A percentile compares a stretch with the other conserved stretches of the same genome.
Conservation (phyloP, 2,113 vertebrate species). For the Pogona vitticeps region DNA sequence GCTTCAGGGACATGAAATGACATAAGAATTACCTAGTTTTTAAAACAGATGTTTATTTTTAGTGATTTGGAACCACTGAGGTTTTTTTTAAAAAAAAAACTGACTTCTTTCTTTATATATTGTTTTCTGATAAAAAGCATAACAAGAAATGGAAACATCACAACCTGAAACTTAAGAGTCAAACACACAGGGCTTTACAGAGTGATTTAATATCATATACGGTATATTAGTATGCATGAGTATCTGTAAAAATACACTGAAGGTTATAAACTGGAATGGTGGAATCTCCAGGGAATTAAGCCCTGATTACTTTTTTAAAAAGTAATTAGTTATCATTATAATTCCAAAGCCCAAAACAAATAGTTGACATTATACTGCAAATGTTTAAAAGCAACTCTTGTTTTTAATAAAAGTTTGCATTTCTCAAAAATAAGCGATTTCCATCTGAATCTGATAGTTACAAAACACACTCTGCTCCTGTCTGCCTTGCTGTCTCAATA, state of each 20-base stretch:
- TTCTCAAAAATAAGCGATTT: background rate
- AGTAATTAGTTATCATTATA: background rate
- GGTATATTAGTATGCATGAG: background rate
- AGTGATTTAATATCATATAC: background rate
- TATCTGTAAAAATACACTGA: background rate
- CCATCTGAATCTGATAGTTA: no score
- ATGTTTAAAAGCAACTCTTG: background rate
- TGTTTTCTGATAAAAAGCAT: rapidly evolving
- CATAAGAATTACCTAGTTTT: slow-evolving; percentile 45
- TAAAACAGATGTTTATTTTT: slow-evolving; percentile 49
- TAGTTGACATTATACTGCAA: background rate
- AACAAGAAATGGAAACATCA: background rate
- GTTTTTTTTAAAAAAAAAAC: slow-evolving; percentile 5
- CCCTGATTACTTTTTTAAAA: background rate
- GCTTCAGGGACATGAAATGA: slow-evolving; percentile 52
- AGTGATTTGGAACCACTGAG: slow-evolving; percentile 6
- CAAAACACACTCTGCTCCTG: background rate
- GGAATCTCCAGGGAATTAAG: background rate
- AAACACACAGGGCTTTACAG: background rate
- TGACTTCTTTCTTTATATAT: slow-evolving; percentile 5
- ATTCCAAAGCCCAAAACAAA: background rate
- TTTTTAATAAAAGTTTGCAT: background rate
- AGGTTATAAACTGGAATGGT: background rate
- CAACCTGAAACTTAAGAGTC: background rate
- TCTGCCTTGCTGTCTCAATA: background rate